Evolutionary conservation across 2,797 vertebrate genomes (phyloP).

Genomic region (Rhadinocentrus ornatus): DNA sequence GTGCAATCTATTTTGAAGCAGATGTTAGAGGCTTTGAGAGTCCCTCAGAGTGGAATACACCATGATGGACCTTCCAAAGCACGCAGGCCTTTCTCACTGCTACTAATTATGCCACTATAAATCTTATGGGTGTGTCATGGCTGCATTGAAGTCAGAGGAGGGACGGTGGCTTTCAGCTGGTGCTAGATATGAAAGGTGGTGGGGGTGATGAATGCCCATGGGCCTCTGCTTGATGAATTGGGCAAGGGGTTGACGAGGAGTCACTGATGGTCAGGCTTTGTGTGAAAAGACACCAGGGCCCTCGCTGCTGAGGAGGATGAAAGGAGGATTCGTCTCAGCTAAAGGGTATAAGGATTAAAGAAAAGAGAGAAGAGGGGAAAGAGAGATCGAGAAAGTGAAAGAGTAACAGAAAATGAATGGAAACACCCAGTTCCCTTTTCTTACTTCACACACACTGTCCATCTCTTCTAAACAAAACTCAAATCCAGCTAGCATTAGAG

Average conservation of each 20-base stretch:
- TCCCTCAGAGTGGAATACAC: slow-evolving; percentile 59
- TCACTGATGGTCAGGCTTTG: slow-evolving; percentile 80
- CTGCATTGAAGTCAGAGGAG: slow-evolving; percentile 79
- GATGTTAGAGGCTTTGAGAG: slow-evolving; percentile 62
- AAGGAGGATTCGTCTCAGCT: slow-evolving; percentile 78
- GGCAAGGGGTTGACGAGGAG: slow-evolving; percentile 79
- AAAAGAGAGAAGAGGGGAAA: slow-evolving; percentile 54
- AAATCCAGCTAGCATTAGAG: slow-evolving; percentile 59
- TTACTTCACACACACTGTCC: slow-evolving; percentile 44
- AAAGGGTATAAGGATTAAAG: slow-evolving; percentile 66
- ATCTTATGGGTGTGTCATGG: slow-evolving; percentile 78
- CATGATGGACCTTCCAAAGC: slow-evolving; percentile 71
- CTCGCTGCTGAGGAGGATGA: slow-evolving; percentile 70
- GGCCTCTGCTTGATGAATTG: slow-evolving; percentile 81
- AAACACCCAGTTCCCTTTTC: slow-evolving; percentile 44
- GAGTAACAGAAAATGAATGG: slow-evolving; percentile 55
- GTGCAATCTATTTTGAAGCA: slow-evolving; percentile 63
- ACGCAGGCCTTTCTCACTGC: slow-evolving; percentile 68
- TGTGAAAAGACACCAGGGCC: slow-evolving; percentile 72
- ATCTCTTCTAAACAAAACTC: slow-evolving; percentile 29
- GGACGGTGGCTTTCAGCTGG: slow-evolving; percentile 83
- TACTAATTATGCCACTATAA: slow-evolving; percentile 82
- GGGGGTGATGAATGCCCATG: slow-evolving; percentile 78
- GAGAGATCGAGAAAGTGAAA: slow-evolving; percentile 48
- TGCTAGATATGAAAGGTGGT: slow-evolving; percentile 81